Evolutionary conservation across 2,113 vertebrate genomes (phyloP).

Genomic region (Leucoraja erinaceus): DNA sequence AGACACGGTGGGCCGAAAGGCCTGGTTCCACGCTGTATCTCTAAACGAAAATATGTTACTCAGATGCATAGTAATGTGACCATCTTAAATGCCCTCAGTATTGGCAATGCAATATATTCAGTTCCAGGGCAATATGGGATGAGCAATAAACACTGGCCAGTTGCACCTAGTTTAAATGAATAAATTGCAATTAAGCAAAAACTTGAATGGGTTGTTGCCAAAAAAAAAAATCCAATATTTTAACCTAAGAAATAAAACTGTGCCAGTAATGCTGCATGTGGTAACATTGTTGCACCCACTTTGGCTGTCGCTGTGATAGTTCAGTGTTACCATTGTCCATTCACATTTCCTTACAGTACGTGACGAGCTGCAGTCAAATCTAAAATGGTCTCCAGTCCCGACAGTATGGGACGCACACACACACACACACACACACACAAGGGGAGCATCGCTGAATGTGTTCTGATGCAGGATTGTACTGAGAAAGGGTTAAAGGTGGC

Average conservation of each 20-base stretch:
- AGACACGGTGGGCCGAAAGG: no score
- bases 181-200: not conserved
- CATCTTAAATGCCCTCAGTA: no score
- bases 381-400: conserved; percentile 13
- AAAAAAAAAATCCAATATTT: not conserved
- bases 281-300: not conserved
- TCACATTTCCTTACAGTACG: not conserved
- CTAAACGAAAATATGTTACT: no score
- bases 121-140: no score
- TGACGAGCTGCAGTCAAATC: not conserved
- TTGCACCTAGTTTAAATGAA: no score
- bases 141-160: no score
- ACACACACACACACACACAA: no score
- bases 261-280: not conserved
- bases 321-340: not conserved
- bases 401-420: not conserved
- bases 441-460: not conserved
- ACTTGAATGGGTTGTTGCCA: not conserved
- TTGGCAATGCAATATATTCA: no score
- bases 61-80: no score
- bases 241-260: not conserved
- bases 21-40: no score
- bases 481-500: conserved; percentile 15
- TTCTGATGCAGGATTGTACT: not conserved
- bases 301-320: not conserved